Evolutionary conservation across 2,888 invertebrate genomes (phyloP).

Genomic region (Dexiosoma caninum): DNA sequence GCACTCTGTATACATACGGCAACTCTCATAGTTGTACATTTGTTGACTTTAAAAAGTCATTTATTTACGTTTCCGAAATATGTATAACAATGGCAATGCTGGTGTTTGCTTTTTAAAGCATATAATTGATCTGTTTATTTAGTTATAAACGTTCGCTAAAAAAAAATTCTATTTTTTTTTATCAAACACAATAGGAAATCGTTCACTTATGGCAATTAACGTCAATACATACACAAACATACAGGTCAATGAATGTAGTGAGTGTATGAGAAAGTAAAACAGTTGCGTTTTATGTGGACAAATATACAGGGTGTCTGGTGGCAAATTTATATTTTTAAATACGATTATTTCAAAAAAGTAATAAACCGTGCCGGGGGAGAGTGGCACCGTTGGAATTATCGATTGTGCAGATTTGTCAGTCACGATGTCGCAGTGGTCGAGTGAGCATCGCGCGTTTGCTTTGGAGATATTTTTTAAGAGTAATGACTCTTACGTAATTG

Average conservation of each 20-base stretch:
- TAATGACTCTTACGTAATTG: too few relatives aligned
- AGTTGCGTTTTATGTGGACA: background rate
- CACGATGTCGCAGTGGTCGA: too few relatives aligned
- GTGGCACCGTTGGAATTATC: too few relatives aligned
- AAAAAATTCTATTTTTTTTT: background rate
- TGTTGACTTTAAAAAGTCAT: background rate
- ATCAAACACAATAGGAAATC: background rate
- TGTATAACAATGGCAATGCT: background rate
- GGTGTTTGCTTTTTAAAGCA: background rate
- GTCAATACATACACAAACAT: background rate
- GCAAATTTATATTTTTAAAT: too few relatives aligned
- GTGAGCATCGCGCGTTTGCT: too few relatives aligned
- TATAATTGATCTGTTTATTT: background rate
- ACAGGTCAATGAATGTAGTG: background rate
- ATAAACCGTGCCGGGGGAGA: too few relatives aligned
- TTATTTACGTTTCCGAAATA: background rate
- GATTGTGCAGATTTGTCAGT: too few relatives aligned
- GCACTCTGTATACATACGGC: too few relatives aligned
- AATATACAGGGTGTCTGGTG: too few relatives aligned
- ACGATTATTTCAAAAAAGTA: too few relatives aligned
- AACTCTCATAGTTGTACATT: too few relatives aligned
- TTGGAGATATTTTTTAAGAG: too few relatives aligned
- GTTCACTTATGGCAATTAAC: background rate
- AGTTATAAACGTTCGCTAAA: background rate
- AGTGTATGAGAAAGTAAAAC: background rate